Evolutionary conservation across 2,888 invertebrate genomes (phyloP).

Genomic region (Ennomos quercinarius): DNA sequence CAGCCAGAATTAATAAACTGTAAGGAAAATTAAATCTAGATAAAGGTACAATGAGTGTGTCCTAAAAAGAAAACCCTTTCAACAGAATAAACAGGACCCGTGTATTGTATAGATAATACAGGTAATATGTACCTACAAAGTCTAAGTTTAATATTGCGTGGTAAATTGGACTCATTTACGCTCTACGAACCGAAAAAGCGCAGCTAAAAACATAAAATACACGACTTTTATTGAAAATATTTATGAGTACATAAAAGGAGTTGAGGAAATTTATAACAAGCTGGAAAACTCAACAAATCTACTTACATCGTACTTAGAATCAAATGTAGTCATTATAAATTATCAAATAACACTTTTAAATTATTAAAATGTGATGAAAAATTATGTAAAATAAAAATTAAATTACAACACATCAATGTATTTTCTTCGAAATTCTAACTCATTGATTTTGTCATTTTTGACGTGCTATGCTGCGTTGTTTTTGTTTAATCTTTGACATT

Average conservation of each 20-base stretch:
- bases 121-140: too few relatives aligned
- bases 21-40: too few relatives aligned
- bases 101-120: too few relatives aligned
- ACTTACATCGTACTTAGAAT: slow-evolving; percentile 86
- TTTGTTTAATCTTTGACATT: background rate
- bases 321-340: slow-evolving; percentile 71
- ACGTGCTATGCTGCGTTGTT: background rate
- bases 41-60: too few relatives aligned
- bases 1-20: too few relatives aligned
- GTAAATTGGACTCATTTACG: background rate
- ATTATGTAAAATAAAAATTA: slow-evolving; percentile 45
- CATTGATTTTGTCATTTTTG: background rate
- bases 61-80: too few relatives aligned
- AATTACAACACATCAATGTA: slow-evolving; percentile 68
- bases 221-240: background rate
- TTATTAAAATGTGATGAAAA: slow-evolving; percentile 44
- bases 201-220: background rate
- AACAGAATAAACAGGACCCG: too few relatives aligned
- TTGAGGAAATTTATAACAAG: background rate
- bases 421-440: slow-evolving; percentile 16
- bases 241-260: background rate
- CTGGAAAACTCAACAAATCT: background rate
- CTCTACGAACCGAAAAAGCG: too few relatives aligned
- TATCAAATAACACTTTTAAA: slow-evolving; percentile 30
- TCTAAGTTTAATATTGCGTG: background rate